phyloP scores from a whole-genome alignment of 2,797 vertebrate genomes.

The Platalea minor region DNA sequence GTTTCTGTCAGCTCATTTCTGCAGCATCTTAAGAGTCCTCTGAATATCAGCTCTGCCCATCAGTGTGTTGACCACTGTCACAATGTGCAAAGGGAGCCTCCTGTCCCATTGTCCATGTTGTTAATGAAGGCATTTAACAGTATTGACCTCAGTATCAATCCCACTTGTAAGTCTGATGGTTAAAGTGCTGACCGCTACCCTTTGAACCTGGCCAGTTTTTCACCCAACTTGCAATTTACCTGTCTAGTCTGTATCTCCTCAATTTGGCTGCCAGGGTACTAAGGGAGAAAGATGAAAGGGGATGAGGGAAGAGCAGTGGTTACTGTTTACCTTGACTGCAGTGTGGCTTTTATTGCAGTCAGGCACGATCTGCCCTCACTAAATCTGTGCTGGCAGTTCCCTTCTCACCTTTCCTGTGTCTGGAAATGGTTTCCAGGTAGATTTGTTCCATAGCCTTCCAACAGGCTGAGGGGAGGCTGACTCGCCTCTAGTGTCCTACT shows the following conservation, averaged over 20 bases:
- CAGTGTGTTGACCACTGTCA: not conserved
- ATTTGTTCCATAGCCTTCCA: not conserved
- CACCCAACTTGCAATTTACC: not conserved
- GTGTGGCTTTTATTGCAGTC: not conserved
- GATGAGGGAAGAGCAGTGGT: not conserved
- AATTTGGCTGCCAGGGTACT: not conserved
- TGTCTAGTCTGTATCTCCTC: not conserved
- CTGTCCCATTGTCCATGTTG: not conserved
- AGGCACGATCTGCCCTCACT: not conserved
- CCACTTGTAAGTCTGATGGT: not conserved
- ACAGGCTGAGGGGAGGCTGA: not conserved
- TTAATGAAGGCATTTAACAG: not conserved
- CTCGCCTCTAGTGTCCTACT: not conserved
- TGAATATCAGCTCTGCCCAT: not conserved
- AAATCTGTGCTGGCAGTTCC: not conserved
- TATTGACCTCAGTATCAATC: not conserved
- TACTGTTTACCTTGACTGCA: not conserved
- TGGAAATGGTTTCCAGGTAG: not conserved
- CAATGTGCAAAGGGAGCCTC: not conserved
- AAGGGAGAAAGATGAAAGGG: not conserved
- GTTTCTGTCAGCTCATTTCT: not conserved
- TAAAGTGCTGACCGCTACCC: not conserved
- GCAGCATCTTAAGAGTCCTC: not conserved
- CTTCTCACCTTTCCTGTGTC: not conserved
- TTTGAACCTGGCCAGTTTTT: not conserved